phyloP scores from a whole-genome alignment of 2,113 vertebrate species.

The Pachypanchax playfairii region DNA sequence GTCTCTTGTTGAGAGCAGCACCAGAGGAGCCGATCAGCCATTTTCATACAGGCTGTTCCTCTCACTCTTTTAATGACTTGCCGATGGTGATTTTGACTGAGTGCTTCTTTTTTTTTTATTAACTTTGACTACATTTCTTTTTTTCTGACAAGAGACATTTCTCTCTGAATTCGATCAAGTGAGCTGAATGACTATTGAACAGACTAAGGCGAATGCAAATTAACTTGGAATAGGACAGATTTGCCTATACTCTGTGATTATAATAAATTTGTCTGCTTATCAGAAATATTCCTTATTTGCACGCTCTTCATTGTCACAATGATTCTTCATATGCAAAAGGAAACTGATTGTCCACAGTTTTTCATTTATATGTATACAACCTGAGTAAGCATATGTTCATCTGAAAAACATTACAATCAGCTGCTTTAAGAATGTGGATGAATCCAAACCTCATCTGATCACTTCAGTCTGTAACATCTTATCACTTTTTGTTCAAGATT shows the following conservation, averaged over 20 bases:
- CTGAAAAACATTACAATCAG: slow-evolving; percentile 22
- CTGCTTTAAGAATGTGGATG: slow-evolving; percentile 10
- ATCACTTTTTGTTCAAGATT: neutral
- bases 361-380: slow-evolving; percentile 40
- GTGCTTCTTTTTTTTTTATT: slow-evolving; percentile 58
- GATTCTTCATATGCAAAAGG: slow-evolving; percentile 30
- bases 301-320: slow-evolving; percentile 34
- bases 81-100: slow-evolving; percentile 67
- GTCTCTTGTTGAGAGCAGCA: slow-evolving; percentile 68
- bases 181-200: slow-evolving; percentile 63
- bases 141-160: slow-evolving; percentile 59
- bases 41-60: slow-evolving; percentile 61
- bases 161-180: slow-evolving; percentile 66
- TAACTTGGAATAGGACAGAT: slow-evolving; percentile 58
- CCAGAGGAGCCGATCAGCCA: slow-evolving; percentile 60
- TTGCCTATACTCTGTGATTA: slow-evolving; percentile 51
- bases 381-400: slow-evolving; percentile 23
- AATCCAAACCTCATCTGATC: slow-evolving; percentile 3
- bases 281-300: slow-evolving; percentile 49
- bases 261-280: slow-evolving; percentile 54
- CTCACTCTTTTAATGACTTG: slow-evolving; percentile 75
- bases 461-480: neutral
- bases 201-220: slow-evolving; percentile 66
- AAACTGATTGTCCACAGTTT: slow-evolving; percentile 52
- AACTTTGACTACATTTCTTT: slow-evolving; percentile 66